phyloP scores from a whole-genome alignment of 2,113 vertebrate species.

The Ophthalmolycus amberensis region DNA sequence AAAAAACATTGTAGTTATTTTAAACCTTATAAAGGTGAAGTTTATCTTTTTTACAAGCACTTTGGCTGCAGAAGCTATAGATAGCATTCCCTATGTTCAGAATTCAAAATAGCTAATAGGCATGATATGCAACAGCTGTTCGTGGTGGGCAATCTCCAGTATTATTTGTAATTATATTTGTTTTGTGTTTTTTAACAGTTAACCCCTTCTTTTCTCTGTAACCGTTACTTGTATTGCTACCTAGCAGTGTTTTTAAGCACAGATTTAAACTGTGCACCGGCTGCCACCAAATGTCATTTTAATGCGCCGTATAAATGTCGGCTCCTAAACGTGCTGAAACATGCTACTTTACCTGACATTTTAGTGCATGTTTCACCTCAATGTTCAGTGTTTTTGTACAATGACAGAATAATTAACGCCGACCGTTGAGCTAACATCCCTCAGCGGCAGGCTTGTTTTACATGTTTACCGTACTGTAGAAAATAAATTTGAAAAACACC shows the following conservation, averaged over 20 bases:
- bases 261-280: constrained; percentile 24
- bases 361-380: neutral
- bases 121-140: neutral
- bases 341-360: neutral
- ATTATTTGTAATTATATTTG: constrained; percentile 37
- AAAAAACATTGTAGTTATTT: neutral
- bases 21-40: neutral
- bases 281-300: constrained; percentile 19
- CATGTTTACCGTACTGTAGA: neutral
- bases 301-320: constrained; percentile 37
- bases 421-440: neutral
- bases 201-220: neutral
- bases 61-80: neutral
- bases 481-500: neutral
- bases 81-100: neutral
- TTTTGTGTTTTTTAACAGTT: neutral
- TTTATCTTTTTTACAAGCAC: neutral
- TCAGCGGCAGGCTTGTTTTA: neutral
- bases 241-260: neutral
- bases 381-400: neutral
- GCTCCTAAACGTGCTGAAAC: constrained; percentile 2
- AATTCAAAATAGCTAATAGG: neutral
- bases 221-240: neutral
- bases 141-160: neutral
- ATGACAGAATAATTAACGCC: neutral